Percentiles rank a stretch among this genome's conserved stretches.
Conservation (phyloP, 2,797 vertebrate species). For the Aphelocoma californica region DNA sequence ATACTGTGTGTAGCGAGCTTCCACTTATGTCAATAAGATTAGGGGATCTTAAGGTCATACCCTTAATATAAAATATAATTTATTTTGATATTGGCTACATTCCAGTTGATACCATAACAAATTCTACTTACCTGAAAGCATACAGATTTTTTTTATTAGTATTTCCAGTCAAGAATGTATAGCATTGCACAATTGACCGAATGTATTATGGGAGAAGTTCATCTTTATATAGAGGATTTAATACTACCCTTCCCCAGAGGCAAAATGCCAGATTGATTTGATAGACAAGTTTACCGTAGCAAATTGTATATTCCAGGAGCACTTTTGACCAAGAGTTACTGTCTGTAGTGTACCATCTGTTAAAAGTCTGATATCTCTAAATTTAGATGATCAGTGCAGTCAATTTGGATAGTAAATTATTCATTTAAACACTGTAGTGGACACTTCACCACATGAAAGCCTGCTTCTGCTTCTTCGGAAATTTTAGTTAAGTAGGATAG, state of each 20-base stretch:
- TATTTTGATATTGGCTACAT: slow-evolving; percentile 47
- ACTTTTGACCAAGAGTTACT: slow-evolving; percentile 44
- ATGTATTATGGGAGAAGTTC: slow-evolving; percentile 17
- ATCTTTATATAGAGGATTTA: slow-evolving; percentile 16
- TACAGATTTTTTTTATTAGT: not conserved
- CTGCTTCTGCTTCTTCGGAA: slow-evolving; percentile 9
- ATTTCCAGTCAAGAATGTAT: not conserved
- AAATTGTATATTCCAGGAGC: slow-evolving; percentile 40
- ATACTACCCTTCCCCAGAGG: slow-evolving; percentile 19
- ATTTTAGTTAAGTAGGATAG: not conserved
- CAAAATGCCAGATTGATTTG: slow-evolving; percentile 43
- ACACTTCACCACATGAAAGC: slow-evolving; percentile 31
- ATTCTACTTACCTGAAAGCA: slow-evolving; percentile 44
- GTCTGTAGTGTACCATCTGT: slow-evolving; percentile 48
- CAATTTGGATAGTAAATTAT: slow-evolving; percentile 47
- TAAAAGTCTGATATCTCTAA: slow-evolving; percentile 55
- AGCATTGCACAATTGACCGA: slow-evolving; percentile 17
- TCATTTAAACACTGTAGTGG: slow-evolving; percentile 43
- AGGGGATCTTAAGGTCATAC: slow-evolving; percentile 31
- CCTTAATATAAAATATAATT: slow-evolving; percentile 46
- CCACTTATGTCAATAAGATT: slow-evolving; percentile 38
- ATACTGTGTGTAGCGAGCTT: not conserved
- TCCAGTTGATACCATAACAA: slow-evolving; percentile 19
- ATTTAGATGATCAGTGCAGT: slow-evolving; percentile 34
- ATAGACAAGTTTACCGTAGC: slow-evolving; percentile 46